These are phyloP conservation scores for Tetheella fluctuosa DNA, from an alignment of 2,888 invertebrate species.

Conservation along the genomic window DNA sequence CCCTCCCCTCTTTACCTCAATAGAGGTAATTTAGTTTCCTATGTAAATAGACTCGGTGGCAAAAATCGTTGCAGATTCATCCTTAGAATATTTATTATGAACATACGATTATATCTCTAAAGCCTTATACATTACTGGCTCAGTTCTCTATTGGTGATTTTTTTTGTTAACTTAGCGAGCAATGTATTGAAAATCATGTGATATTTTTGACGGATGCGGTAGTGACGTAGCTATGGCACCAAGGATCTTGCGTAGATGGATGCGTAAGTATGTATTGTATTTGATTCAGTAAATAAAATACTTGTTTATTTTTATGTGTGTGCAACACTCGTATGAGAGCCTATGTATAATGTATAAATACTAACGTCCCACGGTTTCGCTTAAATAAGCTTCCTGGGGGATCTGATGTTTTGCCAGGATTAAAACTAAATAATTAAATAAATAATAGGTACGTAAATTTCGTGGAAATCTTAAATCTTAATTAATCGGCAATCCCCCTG, in stretches of 20 bases:
- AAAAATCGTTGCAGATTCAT: slow-evolving; percentile 52
- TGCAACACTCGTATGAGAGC: background rate
- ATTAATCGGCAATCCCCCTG: too few species aligned
- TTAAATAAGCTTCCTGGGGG: too few species aligned
- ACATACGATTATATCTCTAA: slow-evolving; percentile 18
- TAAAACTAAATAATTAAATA: too few species aligned
- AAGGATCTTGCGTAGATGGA: slow-evolving; percentile 40
- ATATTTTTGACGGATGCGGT: slow-evolving; percentile 12
- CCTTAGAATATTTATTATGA: slow-evolving; percentile 35
- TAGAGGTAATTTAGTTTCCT: slow-evolving; percentile 59
- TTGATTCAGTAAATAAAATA: slow-evolving; percentile 44
- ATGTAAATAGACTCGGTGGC: slow-evolving; percentile 58
- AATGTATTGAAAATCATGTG: background rate
- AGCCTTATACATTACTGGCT: slow-evolving; percentile 25
- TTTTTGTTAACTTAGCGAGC: background rate
- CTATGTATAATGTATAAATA: background rate
- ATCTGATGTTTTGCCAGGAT: too few species aligned
- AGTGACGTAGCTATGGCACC: slow-evolving; percentile 23
- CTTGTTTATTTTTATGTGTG: slow-evolving; percentile 28
- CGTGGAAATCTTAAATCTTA: too few species aligned
- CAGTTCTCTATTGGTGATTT: background rate
- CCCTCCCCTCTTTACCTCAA: slow-evolving; percentile 40
- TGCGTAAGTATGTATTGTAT: slow-evolving; percentile 37
- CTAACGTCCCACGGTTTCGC: too few species aligned
- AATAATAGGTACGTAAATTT: too few species aligned